phyloP scores from a whole-genome alignment of 2,797 vertebrate genomes.

The Avahi laniger region DNA sequence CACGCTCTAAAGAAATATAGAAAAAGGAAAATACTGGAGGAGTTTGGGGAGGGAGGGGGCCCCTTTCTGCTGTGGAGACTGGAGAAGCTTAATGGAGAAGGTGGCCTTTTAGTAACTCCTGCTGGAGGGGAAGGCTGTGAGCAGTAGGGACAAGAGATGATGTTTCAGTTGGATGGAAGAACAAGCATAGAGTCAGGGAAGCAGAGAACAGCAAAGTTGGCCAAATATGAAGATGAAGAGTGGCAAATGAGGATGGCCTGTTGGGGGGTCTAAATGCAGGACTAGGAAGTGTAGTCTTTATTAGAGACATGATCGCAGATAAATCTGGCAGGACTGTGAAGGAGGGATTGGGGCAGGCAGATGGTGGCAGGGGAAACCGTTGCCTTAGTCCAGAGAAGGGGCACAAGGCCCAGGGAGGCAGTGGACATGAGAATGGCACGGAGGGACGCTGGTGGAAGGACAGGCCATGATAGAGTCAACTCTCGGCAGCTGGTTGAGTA shows the following conservation, averaged over 20 bases:
- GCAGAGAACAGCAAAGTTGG: neutral
- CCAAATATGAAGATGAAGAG: rapidly evolving
- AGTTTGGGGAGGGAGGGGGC: neutral
- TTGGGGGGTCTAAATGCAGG: neutral
- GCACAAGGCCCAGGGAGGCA: rapidly evolving
- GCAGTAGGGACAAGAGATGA: neutral
- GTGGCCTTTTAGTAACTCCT: neutral
- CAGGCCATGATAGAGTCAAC: too few species aligned
- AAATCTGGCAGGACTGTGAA: rapidly evolving
- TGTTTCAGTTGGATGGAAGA: too few species aligned
- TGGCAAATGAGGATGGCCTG: rapidly evolving
- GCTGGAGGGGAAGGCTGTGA: neutral
- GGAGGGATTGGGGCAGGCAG: neutral
- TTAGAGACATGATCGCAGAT: neutral
- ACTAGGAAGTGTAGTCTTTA: neutral
- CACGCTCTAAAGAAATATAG: neutral
- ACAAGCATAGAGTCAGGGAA: too few species aligned
- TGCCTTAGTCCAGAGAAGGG: neutral
- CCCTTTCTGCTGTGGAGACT: neutral
- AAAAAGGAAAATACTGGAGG: neutral
- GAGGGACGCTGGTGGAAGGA: neutral
- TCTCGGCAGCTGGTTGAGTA: neutral
- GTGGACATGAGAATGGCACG: rapidly evolving
- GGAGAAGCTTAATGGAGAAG: neutral
- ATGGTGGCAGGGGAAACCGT: rapidly evolving